Evolutionary conservation across 2,888 invertebrate species (phyloP).

Genomic region (Anodontia alba): DNA sequence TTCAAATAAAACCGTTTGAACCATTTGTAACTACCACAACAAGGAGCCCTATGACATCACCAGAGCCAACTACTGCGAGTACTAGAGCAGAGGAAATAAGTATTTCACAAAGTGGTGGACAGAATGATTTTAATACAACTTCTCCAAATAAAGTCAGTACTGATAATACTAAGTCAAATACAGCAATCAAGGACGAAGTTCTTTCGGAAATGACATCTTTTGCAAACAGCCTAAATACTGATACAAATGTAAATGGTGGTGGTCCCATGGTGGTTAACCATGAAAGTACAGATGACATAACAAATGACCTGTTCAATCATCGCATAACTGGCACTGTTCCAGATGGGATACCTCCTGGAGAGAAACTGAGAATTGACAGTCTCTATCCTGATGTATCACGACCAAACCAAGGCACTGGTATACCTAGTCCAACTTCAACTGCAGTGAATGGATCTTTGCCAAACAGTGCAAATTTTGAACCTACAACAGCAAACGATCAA

Average conservation of each 20-base stretch:
- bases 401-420: neutral
- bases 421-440: no score
- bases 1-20: neutral
- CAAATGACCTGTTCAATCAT: neutral
- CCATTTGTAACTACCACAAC: neutral
- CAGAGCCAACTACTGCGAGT: neutral
- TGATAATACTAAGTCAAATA: neutral
- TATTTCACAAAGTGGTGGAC: neutral
- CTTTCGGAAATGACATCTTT: neutral
- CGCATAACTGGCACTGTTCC: neutral
- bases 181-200: neutral
- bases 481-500: neutral
- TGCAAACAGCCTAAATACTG: neutral
- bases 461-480: neutral
- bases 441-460: no score
- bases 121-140: neutral
- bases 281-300: neutral
- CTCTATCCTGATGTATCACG: neutral
- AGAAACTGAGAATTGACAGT: slow-evolving; percentile 7
- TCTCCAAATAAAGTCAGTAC: neutral
- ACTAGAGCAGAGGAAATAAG: neutral
- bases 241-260: neutral
- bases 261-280: neutral
- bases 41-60: neutral
- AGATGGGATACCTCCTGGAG: neutral